Evolutionary conservation across 2,113 vertebrate genomes (phyloP).

Genomic region (Cyanistes caeruleus): DNA sequence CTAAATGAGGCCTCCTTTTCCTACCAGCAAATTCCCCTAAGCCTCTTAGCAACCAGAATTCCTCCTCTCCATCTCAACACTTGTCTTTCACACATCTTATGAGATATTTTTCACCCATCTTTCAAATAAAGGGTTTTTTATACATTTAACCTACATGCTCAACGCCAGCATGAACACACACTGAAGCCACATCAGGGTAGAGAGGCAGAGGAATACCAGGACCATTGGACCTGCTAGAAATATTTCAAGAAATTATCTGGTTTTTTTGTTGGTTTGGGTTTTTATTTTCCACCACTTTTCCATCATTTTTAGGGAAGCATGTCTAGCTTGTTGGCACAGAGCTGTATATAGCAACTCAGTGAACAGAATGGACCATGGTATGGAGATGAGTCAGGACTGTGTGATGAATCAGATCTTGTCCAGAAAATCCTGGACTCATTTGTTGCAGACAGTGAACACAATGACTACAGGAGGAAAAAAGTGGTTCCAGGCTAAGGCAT

Average conservation of each 20-base stretch:
- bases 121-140: neutral
- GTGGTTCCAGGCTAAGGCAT: neutral
- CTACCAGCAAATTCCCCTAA: neutral
- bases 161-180: neutral
- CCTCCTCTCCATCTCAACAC: neutral
- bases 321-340: neutral
- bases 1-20: neutral
- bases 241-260: neutral
- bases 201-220: neutral
- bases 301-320: neutral
- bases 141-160: neutral
- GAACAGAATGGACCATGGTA: neutral
- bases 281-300: neutral
- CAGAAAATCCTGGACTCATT: neutral
- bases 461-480: neutral
- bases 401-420: neutral
- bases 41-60: neutral
- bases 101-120: neutral
- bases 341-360: neutral
- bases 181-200: neutral
- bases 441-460: neutral
- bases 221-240: neutral
- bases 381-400: neutral
- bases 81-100: neutral
- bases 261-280: neutral